phyloP scores from a whole-genome alignment of 2,113 vertebrate genomes.

The Platanista minor region DNA sequence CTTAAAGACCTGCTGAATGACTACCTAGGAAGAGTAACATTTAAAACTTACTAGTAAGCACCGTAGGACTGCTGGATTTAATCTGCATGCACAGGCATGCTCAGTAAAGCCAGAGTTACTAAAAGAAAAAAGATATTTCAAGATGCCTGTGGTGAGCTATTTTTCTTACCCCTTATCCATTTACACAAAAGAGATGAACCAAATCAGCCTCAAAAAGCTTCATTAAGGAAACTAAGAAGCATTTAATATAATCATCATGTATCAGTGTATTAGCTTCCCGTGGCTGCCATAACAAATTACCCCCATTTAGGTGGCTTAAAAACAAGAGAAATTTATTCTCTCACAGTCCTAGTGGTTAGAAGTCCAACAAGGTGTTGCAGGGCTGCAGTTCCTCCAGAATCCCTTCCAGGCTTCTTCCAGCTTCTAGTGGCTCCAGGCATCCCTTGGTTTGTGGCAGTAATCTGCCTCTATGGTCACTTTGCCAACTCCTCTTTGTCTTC shows the following conservation, averaged over 20 bases:
- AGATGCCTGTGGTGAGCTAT: constrained; percentile 44
- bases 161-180: constrained; percentile 60
- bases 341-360: neutral
- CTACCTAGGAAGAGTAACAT: neutral
- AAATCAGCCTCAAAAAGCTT: constrained; percentile 27
- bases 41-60: neutral
- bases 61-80: neutral
- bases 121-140: constrained; percentile 43
- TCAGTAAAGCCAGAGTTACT: neutral
- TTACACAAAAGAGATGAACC: constrained; percentile 60
- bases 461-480: neutral
- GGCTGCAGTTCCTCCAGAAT: neutral
- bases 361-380: neutral
- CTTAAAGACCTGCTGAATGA: neutral
- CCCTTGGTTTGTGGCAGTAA: neutral
- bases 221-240: constrained; percentile 56
- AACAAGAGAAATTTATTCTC: neutral
- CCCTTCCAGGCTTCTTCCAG: neutral
- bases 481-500: neutral
- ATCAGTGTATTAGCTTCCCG: neutral
- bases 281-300: neutral
- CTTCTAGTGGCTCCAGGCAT: neutral
- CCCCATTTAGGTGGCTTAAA: neutral
- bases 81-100: neutral
- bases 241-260: constrained; percentile 25